Conservation (phyloP, 2,797 vertebrate species). For the Sylvilagus floridanus region DNA sequence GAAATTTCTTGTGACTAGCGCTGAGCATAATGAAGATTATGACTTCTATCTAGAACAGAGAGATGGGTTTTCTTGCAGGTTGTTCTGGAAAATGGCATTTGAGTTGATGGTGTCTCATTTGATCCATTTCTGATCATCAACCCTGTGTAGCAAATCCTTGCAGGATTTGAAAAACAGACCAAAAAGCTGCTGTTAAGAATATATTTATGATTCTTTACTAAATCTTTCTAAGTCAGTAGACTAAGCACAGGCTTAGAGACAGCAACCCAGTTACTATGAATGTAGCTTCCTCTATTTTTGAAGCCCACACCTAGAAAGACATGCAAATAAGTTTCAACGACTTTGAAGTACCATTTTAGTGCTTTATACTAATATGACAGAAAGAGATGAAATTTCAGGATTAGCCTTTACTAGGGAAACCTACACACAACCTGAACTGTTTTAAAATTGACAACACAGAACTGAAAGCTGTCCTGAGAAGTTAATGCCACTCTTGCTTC, state of each 20-base stretch:
- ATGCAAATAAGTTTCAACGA: neutral
- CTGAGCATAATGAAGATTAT: constrained; percentile 30
- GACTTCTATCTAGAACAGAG: neutral
- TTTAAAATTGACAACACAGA: neutral
- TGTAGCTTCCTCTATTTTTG: neutral
- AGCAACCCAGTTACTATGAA: neutral
- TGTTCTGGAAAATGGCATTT: constrained; percentile 38
- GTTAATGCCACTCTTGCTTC: constrained; percentile 25
- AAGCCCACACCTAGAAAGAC: constrained; percentile 17
- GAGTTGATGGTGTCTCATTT: neutral
- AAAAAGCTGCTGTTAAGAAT: neutral
- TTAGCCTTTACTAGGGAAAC: neutral
- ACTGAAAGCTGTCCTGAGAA: constrained; percentile 32
- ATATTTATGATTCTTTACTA: constrained; percentile 49
- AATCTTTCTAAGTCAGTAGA: constrained; percentile 22
- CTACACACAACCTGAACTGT: neutral
- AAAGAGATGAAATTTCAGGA: constrained; percentile 39
- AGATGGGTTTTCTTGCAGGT: neutral
- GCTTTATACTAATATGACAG: neutral
- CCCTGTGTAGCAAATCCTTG: neutral
- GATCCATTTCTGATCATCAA: constrained; percentile 40
- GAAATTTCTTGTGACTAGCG: constrained; percentile 43
- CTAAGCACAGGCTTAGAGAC: constrained; percentile 18
- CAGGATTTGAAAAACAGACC: neutral
- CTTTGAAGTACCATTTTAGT: constrained; percentile 23